A percentile compares a stretch with the other conserved stretches of the same genome.
Conservation (phyloP, 1,140 invertebrate species). For the Drosophila lowei region DNA sequence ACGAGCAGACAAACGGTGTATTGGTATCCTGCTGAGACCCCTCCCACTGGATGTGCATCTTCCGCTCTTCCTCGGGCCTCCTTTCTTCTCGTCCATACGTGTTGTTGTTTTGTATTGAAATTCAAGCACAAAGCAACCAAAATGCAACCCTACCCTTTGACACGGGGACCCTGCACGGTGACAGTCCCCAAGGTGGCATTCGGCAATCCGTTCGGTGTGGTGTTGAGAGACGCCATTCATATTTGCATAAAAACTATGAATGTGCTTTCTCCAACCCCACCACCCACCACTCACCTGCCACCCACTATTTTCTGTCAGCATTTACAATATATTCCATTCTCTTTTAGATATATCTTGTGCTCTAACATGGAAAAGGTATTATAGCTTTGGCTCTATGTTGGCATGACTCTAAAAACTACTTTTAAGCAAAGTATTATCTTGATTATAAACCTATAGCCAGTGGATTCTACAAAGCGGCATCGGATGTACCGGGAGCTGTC, state of each 20-base stretch:
- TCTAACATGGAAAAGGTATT: no score
- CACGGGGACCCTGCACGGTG: no score
- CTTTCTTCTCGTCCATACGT: conserved; percentile 3
- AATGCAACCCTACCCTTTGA: conserved; percentile 40
- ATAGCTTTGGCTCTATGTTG: no score
- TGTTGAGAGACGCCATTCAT: neutral
- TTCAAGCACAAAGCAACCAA: conserved; percentile 49
- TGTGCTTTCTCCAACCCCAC: conserved; percentile 7
- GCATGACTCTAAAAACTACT: no score
- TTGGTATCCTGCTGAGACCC: conserved; percentile 6
- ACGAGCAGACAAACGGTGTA: conserved; percentile 61
- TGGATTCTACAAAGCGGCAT: no score
- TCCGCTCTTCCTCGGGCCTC: no score
- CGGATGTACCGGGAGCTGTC: no score
- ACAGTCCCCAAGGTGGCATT: conserved; percentile 17
- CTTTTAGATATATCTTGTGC: no score
- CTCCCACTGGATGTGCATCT: neutral
- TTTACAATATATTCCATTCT: no score
- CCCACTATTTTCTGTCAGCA: no score
- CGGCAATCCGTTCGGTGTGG: conserved; percentile 7
- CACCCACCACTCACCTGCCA: neutral
- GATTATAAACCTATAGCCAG: no score
- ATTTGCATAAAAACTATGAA: conserved; percentile 76
- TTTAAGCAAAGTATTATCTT: no score
- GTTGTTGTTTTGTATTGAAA: conserved; percentile 58